Evolutionary conservation across 1,140 invertebrate genomes (phyloP).

Genomic region (Hyles vespertilio): DNA sequence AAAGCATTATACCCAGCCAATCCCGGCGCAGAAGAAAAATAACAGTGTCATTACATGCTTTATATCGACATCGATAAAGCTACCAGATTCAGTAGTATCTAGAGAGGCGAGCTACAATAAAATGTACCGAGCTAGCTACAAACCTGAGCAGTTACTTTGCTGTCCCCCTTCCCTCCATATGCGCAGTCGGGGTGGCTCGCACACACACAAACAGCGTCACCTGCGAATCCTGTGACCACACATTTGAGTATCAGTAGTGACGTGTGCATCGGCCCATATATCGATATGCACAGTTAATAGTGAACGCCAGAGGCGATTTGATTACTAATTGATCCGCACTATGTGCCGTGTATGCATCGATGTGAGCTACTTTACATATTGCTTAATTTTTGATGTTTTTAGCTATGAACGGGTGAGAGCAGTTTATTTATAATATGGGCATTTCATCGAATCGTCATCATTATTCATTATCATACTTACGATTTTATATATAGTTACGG

Average conservation of each 20-base stretch:
- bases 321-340: conserved; percentile 44
- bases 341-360: not conserved
- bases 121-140: conserved; percentile 72
- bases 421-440: too few species aligned
- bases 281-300: conserved; percentile 35
- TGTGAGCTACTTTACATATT: not conserved
- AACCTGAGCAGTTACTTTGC: conserved; percentile 67
- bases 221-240: conserved; percentile 39
- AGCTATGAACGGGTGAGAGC: too few species aligned
- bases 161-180: conserved; percentile 47
- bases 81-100: conserved; percentile 56
- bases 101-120: conserved; percentile 73
- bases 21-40: conserved; percentile 42
- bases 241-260: conserved; percentile 37
- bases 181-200: conserved; percentile 43
- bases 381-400: too few species aligned
- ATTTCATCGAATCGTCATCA: too few species aligned
- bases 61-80: conserved; percentile 65
- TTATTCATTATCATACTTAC: too few species aligned
- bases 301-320: conserved; percentile 32
- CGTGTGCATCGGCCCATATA: conserved; percentile 53
- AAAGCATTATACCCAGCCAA: conserved; percentile 40
- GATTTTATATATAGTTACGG: too few species aligned
- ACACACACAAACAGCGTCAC: conserved; percentile 31
- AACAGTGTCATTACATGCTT: conserved; percentile 44